Conservation (phyloP, 30 jellyfish, hydroid and myxozoan species). For the Hydractinia echinata region DNA sequence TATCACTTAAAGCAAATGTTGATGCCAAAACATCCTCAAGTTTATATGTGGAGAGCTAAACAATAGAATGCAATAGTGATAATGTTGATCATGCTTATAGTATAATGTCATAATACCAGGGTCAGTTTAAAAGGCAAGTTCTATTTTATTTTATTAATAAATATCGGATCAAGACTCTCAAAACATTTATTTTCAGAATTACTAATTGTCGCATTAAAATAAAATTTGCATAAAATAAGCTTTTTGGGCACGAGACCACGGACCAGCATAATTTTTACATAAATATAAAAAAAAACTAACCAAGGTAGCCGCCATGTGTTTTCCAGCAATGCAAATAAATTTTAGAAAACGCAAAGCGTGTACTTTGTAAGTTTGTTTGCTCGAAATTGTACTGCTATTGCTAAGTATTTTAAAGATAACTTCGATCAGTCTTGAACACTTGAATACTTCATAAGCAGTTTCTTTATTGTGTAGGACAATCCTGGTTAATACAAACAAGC, state of each 20-base stretch:
- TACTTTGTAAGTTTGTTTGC: neutral
- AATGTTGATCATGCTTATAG: neutral
- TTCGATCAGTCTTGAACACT: conserved; percentile 69
- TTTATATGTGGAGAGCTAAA: neutral
- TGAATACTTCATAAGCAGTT: conserved; percentile 57
- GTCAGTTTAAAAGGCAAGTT: too few species aligned
- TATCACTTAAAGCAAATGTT: too few species aligned
- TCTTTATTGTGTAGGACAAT: conserved; percentile 63
- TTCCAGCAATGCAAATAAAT: conserved; percentile 56
- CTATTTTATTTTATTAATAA: too few species aligned
- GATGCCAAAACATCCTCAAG: neutral
- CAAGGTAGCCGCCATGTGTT: conserved; percentile 47
- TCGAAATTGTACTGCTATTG: neutral
- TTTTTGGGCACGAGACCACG: neutral
- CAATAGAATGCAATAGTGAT: neutral
- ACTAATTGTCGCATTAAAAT: too few species aligned
- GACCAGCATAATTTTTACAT: too few species aligned
- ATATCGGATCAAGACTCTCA: too few species aligned
- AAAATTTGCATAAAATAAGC: too few species aligned
- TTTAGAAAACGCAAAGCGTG: conserved; percentile 56
- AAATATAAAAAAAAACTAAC: conserved; percentile 36
- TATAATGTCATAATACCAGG: neutral
- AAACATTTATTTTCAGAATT: too few species aligned
- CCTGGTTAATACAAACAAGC: conserved; percentile 51
- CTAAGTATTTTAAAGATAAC: neutral